phyloP scores from a whole-genome alignment of 2,888 invertebrate genomes.

The Graphium colonna region DNA sequence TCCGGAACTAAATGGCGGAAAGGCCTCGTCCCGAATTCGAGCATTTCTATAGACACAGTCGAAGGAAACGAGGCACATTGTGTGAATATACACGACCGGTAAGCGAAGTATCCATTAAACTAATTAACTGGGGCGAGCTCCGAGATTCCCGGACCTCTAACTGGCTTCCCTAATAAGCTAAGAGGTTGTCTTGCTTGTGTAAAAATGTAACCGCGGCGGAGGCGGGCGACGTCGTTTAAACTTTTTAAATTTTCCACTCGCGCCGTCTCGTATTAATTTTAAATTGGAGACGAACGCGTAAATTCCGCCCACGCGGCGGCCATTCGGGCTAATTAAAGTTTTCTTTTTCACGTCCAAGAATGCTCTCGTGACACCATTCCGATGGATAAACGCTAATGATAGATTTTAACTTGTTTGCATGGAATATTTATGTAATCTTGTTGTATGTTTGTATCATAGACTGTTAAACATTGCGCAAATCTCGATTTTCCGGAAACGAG shows the following conservation, averaged over 20 bases:
- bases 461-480: no score
- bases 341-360: slow-evolving; percentile 33
- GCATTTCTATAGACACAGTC: slow-evolving; percentile 34
- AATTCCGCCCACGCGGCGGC: slow-evolving; percentile 63
- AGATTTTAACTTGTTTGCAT: no score
- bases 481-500: no score
- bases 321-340: slow-evolving; percentile 57
- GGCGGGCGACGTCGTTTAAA: slow-evolving; percentile 68
- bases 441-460: no score
- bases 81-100: slow-evolving; percentile 48
- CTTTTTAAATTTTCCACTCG: slow-evolving; percentile 77
- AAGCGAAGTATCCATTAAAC: slow-evolving; percentile 65
- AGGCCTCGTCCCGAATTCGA: slow-evolving; percentile 52
- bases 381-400: background rate
- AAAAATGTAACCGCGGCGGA: slow-evolving; percentile 70
- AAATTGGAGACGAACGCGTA: slow-evolving; percentile 64
- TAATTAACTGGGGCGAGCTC: slow-evolving; percentile 68
- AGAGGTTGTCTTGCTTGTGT: slow-evolving; percentile 72
- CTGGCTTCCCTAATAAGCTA: slow-evolving; percentile 74
- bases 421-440: no score
- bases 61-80: slow-evolving; percentile 50
- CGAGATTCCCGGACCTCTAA: slow-evolving; percentile 67
- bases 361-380: background rate
- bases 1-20: slow-evolving; percentile 55
- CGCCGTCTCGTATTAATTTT: slow-evolving; percentile 63